Base-by-base conservation (phyloP, 2,113 vertebrate species). In the Hemiprocne comata region DNA sequence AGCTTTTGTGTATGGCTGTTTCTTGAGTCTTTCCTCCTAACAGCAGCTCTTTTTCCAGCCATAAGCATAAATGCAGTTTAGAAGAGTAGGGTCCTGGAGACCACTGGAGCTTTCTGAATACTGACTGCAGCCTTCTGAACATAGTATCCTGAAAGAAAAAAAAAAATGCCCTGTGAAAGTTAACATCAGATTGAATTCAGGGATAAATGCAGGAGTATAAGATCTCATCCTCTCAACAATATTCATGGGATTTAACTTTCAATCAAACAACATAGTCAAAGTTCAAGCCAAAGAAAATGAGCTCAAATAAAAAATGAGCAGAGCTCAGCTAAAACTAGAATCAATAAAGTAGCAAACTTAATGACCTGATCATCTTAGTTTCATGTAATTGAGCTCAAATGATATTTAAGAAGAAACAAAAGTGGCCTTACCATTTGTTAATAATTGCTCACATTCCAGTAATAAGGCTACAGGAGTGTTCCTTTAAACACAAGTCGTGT, bases 371-470 rank as follows among this genome's bases (percentile, higher is more conserved):
- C 90, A 65, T 84, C 88, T 92, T 87, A 66, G 60, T 55, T 29
- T 79, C 74, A 54, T 76, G 72, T 97, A 96, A 96, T 93, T 95
- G 93, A 92, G 34, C 67, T 46, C 89, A 95, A 95, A 94, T 67
- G 11, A 90, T 77, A 89, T 73, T 79, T 95, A 89, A 89, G 40
- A 62, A 83, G 77, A 89, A 87, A 51, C 50, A 89, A 95, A 89
- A 54, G 76, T 85, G 74, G 31, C 69, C 65, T 96, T 87, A 87
- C 3, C 1, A 2, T 94, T 97, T 94, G 87, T 89, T 97, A 94
- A 85, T 94, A 96, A 93, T 95, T 94, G 55, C 77, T 97, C 78
- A 90, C 42, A 51, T 96, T 94, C 78, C 91, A 82, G 74, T 88
- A 88, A 79, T 38, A 92, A 87, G 36, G n/a, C 86, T 89, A 73